Conservation (phyloP, 2,113 vertebrate genomes). For the Dipodomys merriami region DNA sequence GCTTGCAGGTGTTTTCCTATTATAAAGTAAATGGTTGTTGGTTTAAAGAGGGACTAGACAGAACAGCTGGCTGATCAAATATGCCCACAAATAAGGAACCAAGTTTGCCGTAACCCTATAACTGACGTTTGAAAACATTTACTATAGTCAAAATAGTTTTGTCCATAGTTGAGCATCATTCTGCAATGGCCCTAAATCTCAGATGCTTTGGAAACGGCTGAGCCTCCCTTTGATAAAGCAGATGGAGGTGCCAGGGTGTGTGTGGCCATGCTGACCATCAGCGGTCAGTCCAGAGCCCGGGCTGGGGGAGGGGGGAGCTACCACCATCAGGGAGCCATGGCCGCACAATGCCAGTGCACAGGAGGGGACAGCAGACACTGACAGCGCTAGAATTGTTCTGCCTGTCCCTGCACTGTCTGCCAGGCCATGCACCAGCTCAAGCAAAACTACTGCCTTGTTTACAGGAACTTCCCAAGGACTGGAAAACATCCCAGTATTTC, state of each 20-base stretch:
- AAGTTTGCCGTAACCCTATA: not conserved
- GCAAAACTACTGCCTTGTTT: conserved; percentile 33
- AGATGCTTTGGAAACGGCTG: not conserved
- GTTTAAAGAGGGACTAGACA: not conserved
- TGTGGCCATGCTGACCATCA: rapidly evolving
- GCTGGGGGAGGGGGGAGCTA: too few relatives aligned
- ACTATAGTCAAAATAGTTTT: not conserved
- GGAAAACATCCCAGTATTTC: conserved; percentile 85
- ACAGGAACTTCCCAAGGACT: conserved; percentile 88
- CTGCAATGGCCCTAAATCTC: not conserved
- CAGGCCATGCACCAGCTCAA: rapidly evolving
- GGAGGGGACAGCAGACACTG: too few relatives aligned
- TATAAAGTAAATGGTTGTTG: not conserved
- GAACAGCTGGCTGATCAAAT: not conserved
- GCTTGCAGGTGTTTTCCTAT: not conserved
- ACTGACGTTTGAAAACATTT: not conserved
- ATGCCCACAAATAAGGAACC: not conserved
- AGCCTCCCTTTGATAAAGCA: not conserved
- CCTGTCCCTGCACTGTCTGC: not conserved
- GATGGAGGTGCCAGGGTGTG: not conserved
- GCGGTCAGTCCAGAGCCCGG: rapidly evolving
- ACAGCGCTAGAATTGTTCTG: too few relatives aligned
- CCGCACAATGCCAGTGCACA: too few relatives aligned
- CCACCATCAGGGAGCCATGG: too few relatives aligned
- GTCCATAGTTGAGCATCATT: not conserved